Evolutionary conservation across 2,888 invertebrate genomes (phyloP), one percentile per base, ranked within the genome.

Genomic region (Homarus gammarus): DNA sequence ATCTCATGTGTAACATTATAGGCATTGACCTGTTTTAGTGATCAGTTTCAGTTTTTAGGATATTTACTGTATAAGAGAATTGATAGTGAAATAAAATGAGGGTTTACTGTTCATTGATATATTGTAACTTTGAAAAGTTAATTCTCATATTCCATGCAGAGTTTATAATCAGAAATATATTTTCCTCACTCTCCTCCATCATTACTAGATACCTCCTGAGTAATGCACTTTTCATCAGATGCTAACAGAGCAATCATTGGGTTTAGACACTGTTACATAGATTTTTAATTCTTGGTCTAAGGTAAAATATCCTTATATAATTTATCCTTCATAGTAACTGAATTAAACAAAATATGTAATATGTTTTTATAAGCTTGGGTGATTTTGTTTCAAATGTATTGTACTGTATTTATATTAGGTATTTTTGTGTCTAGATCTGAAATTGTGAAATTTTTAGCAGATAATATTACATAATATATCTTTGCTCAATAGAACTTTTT

Each of bases 401-500:
- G 22, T 64, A 44, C 44, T 44, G 44, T 70, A 75, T 27, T 15
- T 44, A 15, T 31, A 12, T 44, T 44, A 75, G 44, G 2, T 27
- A 44, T 44, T 75, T 75, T 75, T 27, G 70, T 18, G 12, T 49
- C 44, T 40, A 40, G 31, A 44, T 75, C 38, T 73, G 75, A 75
- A 75, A 75, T 49, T 22, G 75, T 36, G 44, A 75, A 18, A n/a
- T 49, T 49, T 49, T 27, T 49, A 44, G 2, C n/a, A 75, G 75
- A n/a, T 33, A 49, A 40, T 75, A 75, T 49, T 75, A 15, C 27
- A 75, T 49, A 44, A 75, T 49, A 75, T 44, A 75, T 75, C n/a
- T 75, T 75, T 75, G 44, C 75, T 75, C 75, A 75, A 75, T 12
- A n/a, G 18, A 22, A 12, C 15, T 75, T 73, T 36, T 75, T 40